Base-by-base conservation (phyloP, 2,888 invertebrate species). In the Itoplectis maculator region DNA sequence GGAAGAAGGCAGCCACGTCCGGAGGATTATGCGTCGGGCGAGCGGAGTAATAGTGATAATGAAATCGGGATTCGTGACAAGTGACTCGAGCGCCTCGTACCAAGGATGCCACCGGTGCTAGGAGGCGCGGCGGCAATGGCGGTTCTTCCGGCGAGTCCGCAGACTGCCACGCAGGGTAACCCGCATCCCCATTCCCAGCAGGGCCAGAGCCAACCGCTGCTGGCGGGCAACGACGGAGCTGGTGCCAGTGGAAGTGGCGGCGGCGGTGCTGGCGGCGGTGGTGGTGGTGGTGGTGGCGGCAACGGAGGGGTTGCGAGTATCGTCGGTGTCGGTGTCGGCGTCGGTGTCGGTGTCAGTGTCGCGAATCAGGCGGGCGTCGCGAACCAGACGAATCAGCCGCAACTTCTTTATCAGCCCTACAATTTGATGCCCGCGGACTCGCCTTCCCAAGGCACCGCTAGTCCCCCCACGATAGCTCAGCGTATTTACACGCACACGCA, bases 131-230 rank as follows among this genome's bases (percentile, higher is more conserved):
- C 92, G 89, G 91, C 92, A 88, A 92, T 92, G 92, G 92, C 92
- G 91, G 92, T 92, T 85, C 92, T 92, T 90, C 92, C 92, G 91
- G 92, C 92, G 87, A 92, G 92, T 88, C 92, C 92, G 91, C 92
- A 92, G 88, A 92, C 92, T 89, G 92, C 92, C 87, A 91, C 91
- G 86, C 92, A 90, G 88, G 90, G 88, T 87, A 89, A 91, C 88
- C 90, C 90, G 86, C 89, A 89, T 82, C 87, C 88, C 85, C 87
- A 87, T 84, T 82, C 85, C 81, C 84, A 88, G 84, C 84, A 88
- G 84, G 83, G 82, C 73, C 87, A 85, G 79, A 81, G 77, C 49
- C 86, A 86, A 72, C 82, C 84, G 68, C 79, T 85, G 73, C 77
- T 82, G 63, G 75, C 84, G 77, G 81, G 77, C 54, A 81, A 78